These are phyloP conservation scores for Epirrhoe alternata DNA, from an alignment of 2,888 invertebrate species.

Conservation along the genomic window DNA sequence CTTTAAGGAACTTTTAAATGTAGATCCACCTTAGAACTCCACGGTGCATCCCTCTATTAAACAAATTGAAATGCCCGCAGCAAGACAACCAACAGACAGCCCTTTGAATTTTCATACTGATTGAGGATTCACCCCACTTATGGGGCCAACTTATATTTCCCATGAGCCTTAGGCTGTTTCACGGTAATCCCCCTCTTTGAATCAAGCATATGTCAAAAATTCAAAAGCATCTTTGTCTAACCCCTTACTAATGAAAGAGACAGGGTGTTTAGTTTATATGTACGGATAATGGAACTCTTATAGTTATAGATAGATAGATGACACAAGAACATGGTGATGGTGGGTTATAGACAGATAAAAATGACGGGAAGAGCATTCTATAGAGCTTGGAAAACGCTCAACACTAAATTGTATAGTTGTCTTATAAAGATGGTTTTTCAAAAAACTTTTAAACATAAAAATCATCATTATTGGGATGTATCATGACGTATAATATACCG, in stretches of 20 bases:
- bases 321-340: too few relatives aligned
- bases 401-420: not conserved
- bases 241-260: constrained; percentile 50
- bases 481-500: too few relatives aligned
- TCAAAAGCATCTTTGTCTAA: constrained; percentile 56
- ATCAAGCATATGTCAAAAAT: constrained; percentile 63
- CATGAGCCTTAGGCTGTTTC: constrained; percentile 68
- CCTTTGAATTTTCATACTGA: constrained; percentile 75
- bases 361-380: not conserved
- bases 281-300: not conserved
- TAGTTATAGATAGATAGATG: not conserved
- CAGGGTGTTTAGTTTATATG: constrained; percentile 37
- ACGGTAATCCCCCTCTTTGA: constrained; percentile 62
- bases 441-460: too few relatives aligned
- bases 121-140: constrained; percentile 71
- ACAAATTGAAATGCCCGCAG: constrained; percentile 70
- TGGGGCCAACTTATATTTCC: constrained; percentile 75
- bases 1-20: constrained; percentile 10
- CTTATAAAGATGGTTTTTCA: too few relatives aligned
- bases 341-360: too few relatives aligned
- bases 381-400: not conserved
- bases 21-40: constrained; percentile 36
- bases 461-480: too few relatives aligned
- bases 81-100: constrained; percentile 52
- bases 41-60: constrained; percentile 53